A percentile compares a stretch with the other conserved stretches of the same genome.
Evolutionary conservation across 2,888 invertebrate species (phyloP).

Genomic region (Noctua janthina): DNA sequence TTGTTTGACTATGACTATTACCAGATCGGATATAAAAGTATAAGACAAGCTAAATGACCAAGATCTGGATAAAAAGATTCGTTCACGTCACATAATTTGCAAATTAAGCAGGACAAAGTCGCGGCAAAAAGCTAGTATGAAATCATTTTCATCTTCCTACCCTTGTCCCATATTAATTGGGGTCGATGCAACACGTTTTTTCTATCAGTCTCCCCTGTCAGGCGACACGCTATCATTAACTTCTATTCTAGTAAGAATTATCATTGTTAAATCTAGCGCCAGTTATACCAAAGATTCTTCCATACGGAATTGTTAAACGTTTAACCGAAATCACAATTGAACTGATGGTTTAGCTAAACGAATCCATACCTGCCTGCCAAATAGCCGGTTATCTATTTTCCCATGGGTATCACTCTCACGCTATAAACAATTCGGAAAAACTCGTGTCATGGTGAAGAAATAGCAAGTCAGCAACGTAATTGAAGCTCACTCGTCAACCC

Average conservation of each 20-base stretch:
- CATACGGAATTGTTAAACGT: neutral
- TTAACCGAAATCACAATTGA: neutral
- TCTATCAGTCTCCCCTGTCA: neutral
- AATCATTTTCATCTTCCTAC: neutral
- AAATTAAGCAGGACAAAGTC: neutral
- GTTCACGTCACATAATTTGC: neutral
- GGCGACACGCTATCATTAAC: neutral
- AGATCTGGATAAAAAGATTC: no score
- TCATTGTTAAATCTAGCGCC: neutral
- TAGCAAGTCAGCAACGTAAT: neutral
- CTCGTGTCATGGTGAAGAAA: slow-evolving; percentile 6
- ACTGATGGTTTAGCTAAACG: neutral
- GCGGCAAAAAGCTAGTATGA: neutral
- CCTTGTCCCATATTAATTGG: neutral
- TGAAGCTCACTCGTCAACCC: no score
- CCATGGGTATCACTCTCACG: neutral
- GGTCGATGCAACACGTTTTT: neutral
- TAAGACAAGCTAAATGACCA: no score
- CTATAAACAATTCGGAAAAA: neutral
- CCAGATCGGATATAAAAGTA: neutral
- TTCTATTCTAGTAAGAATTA: neutral
- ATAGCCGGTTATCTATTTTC: neutral
- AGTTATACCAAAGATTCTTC: neutral
- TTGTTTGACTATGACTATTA: neutral
- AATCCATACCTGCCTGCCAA: neutral